Evolutionary conservation across 1,140 invertebrate species (phyloP).

Genomic region (Drosophila pruinosa): DNA sequence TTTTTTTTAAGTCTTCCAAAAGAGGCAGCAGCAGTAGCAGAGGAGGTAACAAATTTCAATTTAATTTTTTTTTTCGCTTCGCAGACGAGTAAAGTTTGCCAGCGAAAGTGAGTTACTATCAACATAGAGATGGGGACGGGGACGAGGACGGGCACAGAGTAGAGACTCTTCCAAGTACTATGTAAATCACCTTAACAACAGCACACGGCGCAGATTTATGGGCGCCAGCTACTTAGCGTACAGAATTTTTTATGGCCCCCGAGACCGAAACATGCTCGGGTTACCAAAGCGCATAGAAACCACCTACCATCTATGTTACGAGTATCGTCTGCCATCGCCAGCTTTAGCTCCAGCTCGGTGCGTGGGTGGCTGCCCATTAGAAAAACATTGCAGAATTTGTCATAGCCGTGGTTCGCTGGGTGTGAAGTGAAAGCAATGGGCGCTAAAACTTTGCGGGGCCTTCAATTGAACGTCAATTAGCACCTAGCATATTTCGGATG

Average conservation of each 20-base stretch:
- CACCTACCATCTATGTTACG: not conserved
- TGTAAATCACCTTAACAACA: constrained; percentile 54
- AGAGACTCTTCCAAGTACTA: constrained; percentile 22
- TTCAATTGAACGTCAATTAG: constrained; percentile 38
- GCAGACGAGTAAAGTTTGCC: constrained; percentile 10
- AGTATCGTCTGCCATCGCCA: too few relatives aligned
- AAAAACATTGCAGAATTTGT: constrained; percentile 27
- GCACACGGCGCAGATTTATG: constrained; percentile 49
- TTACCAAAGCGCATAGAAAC: constrained; percentile 17
- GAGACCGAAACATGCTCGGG: constrained; percentile 29
- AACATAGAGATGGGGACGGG: not conserved
- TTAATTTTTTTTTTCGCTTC: constrained; percentile 23
- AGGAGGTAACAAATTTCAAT: constrained; percentile 44
- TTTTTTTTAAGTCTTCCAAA: constrained; percentile 22
- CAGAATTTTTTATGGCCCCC: constrained; percentile 48
- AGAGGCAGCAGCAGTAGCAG: not conserved
- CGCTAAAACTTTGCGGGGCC: not conserved
- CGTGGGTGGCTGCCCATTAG: constrained; percentile 21
- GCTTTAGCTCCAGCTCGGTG: not conserved
- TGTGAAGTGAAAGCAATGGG: constrained; percentile 33
- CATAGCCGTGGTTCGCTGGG: not conserved
- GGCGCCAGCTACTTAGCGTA: constrained; percentile 43
- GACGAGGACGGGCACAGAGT: not conserved
- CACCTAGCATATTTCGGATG: constrained; percentile 20
- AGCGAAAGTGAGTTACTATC: constrained; percentile 44